Conservation (phyloP, 2,797 vertebrate genomes). For the Premnoplex brunnescens region DNA sequence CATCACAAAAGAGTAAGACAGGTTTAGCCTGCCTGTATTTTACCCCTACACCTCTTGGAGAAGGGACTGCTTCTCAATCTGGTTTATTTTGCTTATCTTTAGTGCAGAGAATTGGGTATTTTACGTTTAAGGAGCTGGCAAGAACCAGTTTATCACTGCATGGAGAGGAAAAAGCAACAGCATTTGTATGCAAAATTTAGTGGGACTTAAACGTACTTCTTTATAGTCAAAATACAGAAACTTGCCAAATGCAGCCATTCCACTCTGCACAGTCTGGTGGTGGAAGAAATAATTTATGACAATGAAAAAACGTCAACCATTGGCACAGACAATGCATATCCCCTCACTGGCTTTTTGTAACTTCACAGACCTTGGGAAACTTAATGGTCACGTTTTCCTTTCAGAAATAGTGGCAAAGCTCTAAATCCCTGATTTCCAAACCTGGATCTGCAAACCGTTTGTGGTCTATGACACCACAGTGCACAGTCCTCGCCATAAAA, state of each 20-base stretch:
- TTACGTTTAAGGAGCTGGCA: neutral
- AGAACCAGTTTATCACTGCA: neutral
- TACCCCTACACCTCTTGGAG: neutral
- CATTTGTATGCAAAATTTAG: neutral
- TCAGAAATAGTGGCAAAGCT: neutral
- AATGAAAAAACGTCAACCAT: neutral
- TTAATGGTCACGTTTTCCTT: neutral
- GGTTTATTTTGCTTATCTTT: neutral
- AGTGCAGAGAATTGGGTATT: neutral
- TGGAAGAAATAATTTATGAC: neutral
- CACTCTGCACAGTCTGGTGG: neutral
- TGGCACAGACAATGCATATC: neutral
- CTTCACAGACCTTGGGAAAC: neutral
- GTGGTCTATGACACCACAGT: neutral
- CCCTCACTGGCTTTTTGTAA: neutral
- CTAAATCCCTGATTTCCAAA: neutral
- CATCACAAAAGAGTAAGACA: neutral
- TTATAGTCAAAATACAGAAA: neutral
- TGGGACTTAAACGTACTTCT: neutral
- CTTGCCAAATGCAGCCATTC: neutral
- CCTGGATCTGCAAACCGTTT: slow-evolving; percentile 24
- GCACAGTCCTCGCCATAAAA: neutral
- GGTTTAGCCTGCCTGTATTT: neutral
- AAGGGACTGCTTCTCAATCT: neutral
- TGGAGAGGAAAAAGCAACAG: neutral